Conservation (phyloP, 2,797 vertebrate species). For the Cynopterus sphinx region DNA sequence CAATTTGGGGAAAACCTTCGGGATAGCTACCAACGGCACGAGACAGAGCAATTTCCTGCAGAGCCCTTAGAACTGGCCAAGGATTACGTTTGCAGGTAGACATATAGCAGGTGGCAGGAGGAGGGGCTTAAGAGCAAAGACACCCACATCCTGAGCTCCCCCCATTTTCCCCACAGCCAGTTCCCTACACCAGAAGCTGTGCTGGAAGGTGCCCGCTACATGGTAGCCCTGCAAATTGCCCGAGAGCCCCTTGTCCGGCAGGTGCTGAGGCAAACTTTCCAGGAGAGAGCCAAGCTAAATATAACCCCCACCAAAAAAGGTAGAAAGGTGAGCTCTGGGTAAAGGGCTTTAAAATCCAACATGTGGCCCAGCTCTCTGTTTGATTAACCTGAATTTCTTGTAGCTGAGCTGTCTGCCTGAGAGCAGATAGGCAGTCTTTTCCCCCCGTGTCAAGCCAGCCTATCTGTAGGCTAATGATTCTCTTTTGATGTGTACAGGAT, state of each 20-base stretch:
- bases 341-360: neutral
- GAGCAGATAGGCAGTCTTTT: neutral
- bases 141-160: neutral
- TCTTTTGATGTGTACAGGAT: constrained; percentile 88
- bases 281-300: constrained; percentile 98
- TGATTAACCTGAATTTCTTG: neutral
- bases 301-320: constrained; percentile 98
- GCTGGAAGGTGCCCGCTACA: constrained; percentile 97
- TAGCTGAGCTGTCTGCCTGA: neutral
- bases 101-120: neutral
- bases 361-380: neutral
- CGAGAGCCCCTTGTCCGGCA: constrained; percentile 97
- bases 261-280: constrained; percentile 97
- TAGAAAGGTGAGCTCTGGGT: constrained; percentile 90
- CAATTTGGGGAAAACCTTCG: constrained; percentile 99
- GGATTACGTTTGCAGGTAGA: constrained; percentile 97
- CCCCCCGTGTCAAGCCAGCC: neutral
- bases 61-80: constrained; percentile 98
- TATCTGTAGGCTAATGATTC: neutral
- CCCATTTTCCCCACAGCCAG: constrained; percentile 86
- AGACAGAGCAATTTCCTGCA: constrained; percentile 98
- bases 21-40: constrained; percentile 99
- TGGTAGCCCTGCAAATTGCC: constrained; percentile 99
- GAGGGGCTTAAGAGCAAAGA: neutral
- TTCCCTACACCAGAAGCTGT: constrained; percentile 95